Conservation (phyloP, 2,797 vertebrate species). For the Clamator glandarius region DNA sequence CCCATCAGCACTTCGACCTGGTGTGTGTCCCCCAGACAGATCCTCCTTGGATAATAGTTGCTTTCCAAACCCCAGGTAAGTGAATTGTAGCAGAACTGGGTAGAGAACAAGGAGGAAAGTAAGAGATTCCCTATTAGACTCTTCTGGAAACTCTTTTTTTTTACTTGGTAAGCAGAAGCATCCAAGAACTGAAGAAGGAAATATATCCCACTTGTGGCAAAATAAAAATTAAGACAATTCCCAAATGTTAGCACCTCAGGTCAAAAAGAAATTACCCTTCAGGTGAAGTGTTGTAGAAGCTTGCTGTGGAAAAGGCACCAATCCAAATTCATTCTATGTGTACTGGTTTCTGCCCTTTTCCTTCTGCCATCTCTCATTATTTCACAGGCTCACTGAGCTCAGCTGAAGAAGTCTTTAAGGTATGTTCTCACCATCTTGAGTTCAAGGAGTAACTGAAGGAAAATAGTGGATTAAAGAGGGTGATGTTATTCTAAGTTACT, state of each 20-base stretch:
- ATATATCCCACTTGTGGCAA: background rate
- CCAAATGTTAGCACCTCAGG: background rate
- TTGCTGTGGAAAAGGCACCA: background rate
- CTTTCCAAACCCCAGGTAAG: background rate
- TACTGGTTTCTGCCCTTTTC: background rate
- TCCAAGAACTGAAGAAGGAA: background rate
- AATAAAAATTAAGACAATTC: background rate
- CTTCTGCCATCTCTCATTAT: background rate
- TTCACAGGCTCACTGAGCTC: too few species aligned
- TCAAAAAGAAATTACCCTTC: background rate
- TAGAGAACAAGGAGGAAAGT: background rate
- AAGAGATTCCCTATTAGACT: background rate
- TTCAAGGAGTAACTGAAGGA: background rate
- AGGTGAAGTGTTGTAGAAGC: fast-evolving
- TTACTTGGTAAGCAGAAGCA: background rate
- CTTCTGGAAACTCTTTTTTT: background rate
- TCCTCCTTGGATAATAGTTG: background rate
- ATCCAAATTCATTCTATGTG: fast-evolving
- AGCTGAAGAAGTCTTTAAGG: background rate
- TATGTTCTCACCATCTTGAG: fast-evolving
- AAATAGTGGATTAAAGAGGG: background rate
- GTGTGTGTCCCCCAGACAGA: background rate
- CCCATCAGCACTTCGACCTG: constrained; percentile 10
- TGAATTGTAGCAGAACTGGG: background rate
- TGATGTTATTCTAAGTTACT: background rate